Evolutionary conservation across 2,113 vertebrate species (phyloP).

Genomic region (Phrynosoma blainvillii): DNA sequence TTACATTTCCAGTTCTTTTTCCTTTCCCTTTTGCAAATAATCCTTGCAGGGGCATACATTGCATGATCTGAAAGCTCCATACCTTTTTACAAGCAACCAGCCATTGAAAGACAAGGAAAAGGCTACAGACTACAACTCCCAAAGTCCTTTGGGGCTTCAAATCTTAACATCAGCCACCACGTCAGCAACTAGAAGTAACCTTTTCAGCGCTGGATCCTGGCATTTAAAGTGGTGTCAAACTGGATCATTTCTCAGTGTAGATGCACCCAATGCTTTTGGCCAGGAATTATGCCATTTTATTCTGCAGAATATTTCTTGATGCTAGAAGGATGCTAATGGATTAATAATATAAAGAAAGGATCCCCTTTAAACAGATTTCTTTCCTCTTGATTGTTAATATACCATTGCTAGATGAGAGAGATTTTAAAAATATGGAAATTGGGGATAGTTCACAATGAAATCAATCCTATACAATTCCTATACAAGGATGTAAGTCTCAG

Average conservation of each 20-base stretch:
- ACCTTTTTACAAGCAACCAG: background rate
- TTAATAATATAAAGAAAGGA: background rate
- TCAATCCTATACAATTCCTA: too few relatives aligned
- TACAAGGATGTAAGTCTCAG: too few relatives aligned
- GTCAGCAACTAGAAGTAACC: background rate
- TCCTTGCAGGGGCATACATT: background rate
- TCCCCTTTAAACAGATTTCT: background rate
- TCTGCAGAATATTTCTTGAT: background rate
- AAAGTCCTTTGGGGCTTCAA: background rate
- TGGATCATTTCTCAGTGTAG: too few relatives aligned
- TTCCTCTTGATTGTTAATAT: background rate
- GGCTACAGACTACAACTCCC: slow-evolving; percentile 24
- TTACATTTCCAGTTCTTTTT: too few relatives aligned
- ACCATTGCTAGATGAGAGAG: background rate
- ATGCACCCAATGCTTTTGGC: too few relatives aligned
- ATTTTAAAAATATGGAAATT: too few relatives aligned
- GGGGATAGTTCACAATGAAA: too few relatives aligned
- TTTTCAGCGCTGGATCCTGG: background rate
- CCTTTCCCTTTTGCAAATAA: background rate
- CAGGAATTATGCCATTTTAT: background rate
- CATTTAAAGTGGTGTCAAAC: too few relatives aligned
- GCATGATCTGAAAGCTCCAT: background rate
- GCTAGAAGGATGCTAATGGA: background rate
- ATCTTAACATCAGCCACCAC: slow-evolving; percentile 41
- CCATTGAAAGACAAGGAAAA: background rate